Evolutionary conservation across 2,113 vertebrate genomes (phyloP), one percentile per base, ranked within the genome.

Genomic region (Xyrauchen texanus): DNA sequence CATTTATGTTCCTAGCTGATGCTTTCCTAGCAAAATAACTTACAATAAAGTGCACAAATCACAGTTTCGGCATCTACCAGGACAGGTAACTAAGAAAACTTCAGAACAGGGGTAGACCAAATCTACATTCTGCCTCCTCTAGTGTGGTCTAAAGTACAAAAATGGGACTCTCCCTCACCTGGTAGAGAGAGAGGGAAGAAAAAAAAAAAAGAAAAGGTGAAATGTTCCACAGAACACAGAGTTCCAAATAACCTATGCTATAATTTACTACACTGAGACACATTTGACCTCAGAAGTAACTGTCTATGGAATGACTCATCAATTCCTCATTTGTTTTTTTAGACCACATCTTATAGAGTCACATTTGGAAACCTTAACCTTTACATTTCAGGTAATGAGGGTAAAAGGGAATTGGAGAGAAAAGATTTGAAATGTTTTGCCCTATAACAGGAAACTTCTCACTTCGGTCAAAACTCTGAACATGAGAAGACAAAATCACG

Each of bases 231-330:
- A 74, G 65, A 81, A 66, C 55, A 61, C 49, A 64, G 58, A 16
- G 12, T 63, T 72, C 67, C 55, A 76, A 34, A 34, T 34, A 53
- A 60, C 65, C 45, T 45, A 10, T 34, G 42, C 34, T 73, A 13
- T 52, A 69, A 58, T 55, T 52, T 51, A 13, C 65, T 75, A 47
- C 60, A 45, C 69, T 15, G 57, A 68, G 49, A 70, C 16, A 70
- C 16, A 3, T 72, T 53, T 61, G 47, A 75, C 46, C 46, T 70
- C 45, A n/a, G 46, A 83, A 62, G 55, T n/a, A 10, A 68, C 47
- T 77, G 21, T 58, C 69, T 58, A 34, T 47, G 15, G 11, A 34
- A 51, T 84, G 82, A 84, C 82, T 84, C 79, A 84, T 52, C 55
- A 34, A 9, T 64, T 58, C 66, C 66, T 61, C 72, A 53, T 63